phyloP scores from a whole-genome alignment of 2,113 vertebrate species.

The Falcunculus frontatus region DNA sequence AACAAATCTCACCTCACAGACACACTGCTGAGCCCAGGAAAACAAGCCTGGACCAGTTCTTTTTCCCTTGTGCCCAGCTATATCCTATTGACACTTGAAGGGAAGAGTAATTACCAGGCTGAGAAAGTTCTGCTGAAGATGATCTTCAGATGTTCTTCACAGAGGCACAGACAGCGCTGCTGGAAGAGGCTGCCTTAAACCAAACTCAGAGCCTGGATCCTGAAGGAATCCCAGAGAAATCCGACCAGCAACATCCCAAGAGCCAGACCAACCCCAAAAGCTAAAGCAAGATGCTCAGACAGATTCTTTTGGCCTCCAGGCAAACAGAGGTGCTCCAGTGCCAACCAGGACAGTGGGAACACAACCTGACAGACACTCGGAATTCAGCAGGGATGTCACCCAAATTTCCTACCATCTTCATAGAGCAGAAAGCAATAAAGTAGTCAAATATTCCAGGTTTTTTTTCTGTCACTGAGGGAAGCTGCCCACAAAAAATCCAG shows the following conservation, averaged over 20 bases:
- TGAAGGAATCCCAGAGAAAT: neutral
- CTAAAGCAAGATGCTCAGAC: neutral
- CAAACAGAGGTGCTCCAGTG: neutral
- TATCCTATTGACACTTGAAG: neutral
- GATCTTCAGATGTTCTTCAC: neutral
- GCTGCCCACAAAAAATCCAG: neutral
- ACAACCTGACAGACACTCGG: neutral
- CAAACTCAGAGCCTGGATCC: neutral
- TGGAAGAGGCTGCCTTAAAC: neutral
- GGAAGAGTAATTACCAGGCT: neutral
- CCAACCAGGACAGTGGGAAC: neutral
- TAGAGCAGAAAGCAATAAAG: accelerated
- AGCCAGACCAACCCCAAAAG: neutral
- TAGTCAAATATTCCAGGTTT: neutral
- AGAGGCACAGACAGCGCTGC: neutral
- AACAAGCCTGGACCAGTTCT: slow-evolving; percentile 27
- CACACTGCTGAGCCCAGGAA: slow-evolving; percentile 16
- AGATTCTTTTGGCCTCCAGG: neutral
- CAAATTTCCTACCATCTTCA: neutral
- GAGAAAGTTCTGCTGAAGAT: neutral
- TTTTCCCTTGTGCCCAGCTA: neutral
- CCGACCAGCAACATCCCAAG: accelerated
- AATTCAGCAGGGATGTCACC: neutral
- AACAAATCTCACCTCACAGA: neutral
- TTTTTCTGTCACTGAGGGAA: neutral